Evolutionary conservation across 2,888 invertebrate species (phyloP).

Genomic region (Zonitis immaculata): DNA sequence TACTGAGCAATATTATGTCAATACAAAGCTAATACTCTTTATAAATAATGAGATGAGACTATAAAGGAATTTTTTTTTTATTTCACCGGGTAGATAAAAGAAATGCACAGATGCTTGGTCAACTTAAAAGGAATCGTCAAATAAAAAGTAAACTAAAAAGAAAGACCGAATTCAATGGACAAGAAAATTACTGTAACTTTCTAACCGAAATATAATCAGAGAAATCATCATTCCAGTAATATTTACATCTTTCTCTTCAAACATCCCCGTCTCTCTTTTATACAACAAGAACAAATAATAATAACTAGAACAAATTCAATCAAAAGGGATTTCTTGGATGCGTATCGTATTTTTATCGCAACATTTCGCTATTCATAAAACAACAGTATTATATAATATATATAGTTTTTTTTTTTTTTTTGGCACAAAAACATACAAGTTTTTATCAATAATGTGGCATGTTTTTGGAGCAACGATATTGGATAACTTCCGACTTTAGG

Average conservation of each 20-base stretch:
- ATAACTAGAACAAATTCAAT: neutral
- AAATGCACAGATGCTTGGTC: slow-evolving; percentile 27
- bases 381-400: no score
- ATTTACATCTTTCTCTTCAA: neutral
- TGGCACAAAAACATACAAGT: slow-evolving; percentile 18
- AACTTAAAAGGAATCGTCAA: slow-evolving; percentile 26
- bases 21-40: slow-evolving; percentile 1
- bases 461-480: slow-evolving; percentile 23
- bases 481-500: slow-evolving; percentile 32
- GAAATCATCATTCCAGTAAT: neutral
- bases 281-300: neutral
- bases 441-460: slow-evolving; percentile 24
- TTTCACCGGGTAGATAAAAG: slow-evolving; percentile 8
- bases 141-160: slow-evolving; percentile 16
- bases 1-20: neutral
- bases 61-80: slow-evolving; percentile 10
- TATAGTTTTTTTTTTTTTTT: slow-evolving; percentile 7
- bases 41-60: slow-evolving; percentile 10
- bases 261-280: neutral
- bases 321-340: neutral
- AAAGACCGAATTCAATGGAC: slow-evolving; percentile 26
- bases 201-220: neutral
- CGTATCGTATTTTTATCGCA: neutral
- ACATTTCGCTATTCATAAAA: neutral
- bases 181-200: slow-evolving; percentile 32